Base-by-base conservation (phyloP, 2,113 vertebrate species). In the Dasyornis broadbenti region DNA sequence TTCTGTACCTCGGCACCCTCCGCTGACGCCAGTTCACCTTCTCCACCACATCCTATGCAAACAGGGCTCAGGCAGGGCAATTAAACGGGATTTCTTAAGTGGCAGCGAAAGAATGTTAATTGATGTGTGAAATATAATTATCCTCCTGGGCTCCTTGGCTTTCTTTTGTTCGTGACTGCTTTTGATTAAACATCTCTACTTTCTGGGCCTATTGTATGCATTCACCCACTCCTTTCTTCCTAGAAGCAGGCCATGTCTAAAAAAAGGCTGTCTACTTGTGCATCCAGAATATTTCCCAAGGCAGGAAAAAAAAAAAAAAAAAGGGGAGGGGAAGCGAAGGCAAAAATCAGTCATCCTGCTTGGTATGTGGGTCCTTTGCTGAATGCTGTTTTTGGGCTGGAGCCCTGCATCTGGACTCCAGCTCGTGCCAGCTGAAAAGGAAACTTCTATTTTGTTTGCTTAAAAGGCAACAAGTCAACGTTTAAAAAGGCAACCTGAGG, bases 111-210 rank as follows among this genome's bases (percentile, higher is more conserved):
- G 92, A 96, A 97, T 97, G 94, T 94, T 97, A 96, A 97, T 96
- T 97, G 95, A 97, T 96, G 89, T 96, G 89, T 96, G 92, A 97
- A 94, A 97, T 96, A 89, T 94, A 96, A 96, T 92, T 96, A 94
- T 96, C 78, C 84, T 92, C 73, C 76, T 92, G 92, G 86, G 88
- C 79, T 97, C 94, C 84, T 96, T 91, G 91, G 85, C 90, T 96
- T 95, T 53, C 91, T 92, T 96, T 94, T 93, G 83, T 95, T 95
- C 71, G 26, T 96, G 96, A 70, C 80, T 95, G 92, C 91, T 92
- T 97, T 96, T 95, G 94, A 96, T 96, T 96, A 94, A 94, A 66
- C 84, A 95, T 86, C 91, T 95, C 82, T 90, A 7, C 73, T 94
- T 92, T 90, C 90, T 86, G 86, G 83, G 64, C 77, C 76, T 69